Conservation (phyloP, 2,797 vertebrate genomes). For the Pelodytes ibericus region DNA sequence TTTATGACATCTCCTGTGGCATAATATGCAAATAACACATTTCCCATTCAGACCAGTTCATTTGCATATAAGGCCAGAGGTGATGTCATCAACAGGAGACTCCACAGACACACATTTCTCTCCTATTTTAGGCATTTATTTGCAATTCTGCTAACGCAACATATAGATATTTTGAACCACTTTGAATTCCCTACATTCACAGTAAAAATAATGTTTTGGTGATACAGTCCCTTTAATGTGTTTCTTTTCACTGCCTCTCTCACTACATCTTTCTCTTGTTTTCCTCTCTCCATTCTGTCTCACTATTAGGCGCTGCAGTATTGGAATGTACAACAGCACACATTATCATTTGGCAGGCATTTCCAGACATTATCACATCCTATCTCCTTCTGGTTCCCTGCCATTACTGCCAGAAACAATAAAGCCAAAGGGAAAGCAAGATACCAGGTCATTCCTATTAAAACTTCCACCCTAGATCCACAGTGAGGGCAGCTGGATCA, state of each 20-base stretch:
- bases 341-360: slow-evolving; percentile 25
- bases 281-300: neutral
- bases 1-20: no score
- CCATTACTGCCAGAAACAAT: neutral
- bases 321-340: neutral
- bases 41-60: no score
- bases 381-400: neutral
- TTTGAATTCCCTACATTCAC: no score
- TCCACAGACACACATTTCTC: no score
- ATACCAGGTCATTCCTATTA: slow-evolving; percentile 23
- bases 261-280: neutral
- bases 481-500: neutral
- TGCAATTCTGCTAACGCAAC: no score
- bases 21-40: no score
- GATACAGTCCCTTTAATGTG: neutral
- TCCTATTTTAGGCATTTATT: no score
- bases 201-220: no score
- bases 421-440: neutral
- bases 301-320: neutral
- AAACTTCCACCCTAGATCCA: neutral
- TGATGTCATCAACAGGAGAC: no score
- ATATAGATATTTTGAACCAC: no score
- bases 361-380: slow-evolving; percentile 10
- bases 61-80: no score
- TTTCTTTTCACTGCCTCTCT: neutral